phyloP scores from a whole-genome alignment of 2,113 vertebrate genomes.

The Pituophis catenifer region DNA sequence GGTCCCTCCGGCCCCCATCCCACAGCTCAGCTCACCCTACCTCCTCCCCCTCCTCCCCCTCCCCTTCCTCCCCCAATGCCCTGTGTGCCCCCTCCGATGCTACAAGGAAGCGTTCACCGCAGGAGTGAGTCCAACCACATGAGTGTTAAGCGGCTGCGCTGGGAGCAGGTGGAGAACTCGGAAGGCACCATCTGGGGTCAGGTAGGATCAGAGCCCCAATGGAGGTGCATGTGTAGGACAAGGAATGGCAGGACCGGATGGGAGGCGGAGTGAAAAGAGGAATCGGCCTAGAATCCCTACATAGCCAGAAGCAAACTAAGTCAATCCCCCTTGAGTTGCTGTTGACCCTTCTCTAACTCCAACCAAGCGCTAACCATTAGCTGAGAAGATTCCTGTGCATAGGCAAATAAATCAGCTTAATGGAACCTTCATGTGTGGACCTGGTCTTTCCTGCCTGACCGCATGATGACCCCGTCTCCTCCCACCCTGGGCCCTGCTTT shows the following conservation, averaged over 20 bases:
- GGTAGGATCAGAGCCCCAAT: slow-evolving; percentile 65
- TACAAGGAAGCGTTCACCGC: slow-evolving; percentile 75
- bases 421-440: neutral
- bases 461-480: neutral
- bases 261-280: neutral
- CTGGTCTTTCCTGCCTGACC: neutral
- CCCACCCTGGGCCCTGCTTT: neutral
- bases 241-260: neutral
- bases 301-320: neutral
- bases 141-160: slow-evolving; percentile 96
- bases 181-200: slow-evolving; percentile 99
- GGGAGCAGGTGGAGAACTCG: slow-evolving; percentile 97
- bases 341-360: neutral
- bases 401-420: neutral
- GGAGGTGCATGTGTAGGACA: neutral
- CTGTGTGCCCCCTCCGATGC: slow-evolving; percentile 63
- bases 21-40: slow-evolving; percentile 61
- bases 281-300: neutral
- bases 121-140: slow-evolving; percentile 90
- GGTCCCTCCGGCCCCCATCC: slow-evolving; percentile 59
- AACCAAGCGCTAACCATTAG: neutral
- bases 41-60: slow-evolving; percentile 40
- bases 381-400: neutral
- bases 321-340: neutral
- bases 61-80: slow-evolving; percentile 59